phyloP scores from a whole-genome alignment of 2,797 vertebrate species.

The Austrolebias charrua region DNA sequence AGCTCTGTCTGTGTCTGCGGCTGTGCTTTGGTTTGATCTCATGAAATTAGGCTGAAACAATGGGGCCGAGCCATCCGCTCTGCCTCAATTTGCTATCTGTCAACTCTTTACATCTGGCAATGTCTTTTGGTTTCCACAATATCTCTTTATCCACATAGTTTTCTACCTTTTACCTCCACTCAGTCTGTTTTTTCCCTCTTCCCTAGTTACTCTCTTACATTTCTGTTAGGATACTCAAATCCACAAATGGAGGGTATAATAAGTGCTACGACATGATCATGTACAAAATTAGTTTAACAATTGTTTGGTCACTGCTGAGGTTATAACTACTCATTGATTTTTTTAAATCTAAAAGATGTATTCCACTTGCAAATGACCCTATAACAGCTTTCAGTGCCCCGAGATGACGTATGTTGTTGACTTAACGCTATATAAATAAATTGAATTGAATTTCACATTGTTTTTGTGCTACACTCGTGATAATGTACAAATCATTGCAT shows the following conservation, averaged over 20 bases:
- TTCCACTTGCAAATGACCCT: too few relatives aligned
- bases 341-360: too few relatives aligned
- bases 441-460: too few relatives aligned
- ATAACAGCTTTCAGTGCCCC: too few relatives aligned
- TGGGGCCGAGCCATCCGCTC: constrained; percentile 43
- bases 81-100: constrained; percentile 41
- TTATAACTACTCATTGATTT: too few relatives aligned
- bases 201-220: not conserved
- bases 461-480: too few relatives aligned
- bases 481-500: too few relatives aligned
- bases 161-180: constrained; percentile 4
- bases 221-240: not conserved
- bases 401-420: too few relatives aligned
- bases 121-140: constrained; percentile 9
- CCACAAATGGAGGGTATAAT: not conserved
- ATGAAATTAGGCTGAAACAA: constrained; percentile 75
- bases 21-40: constrained; percentile 71
- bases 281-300: too few relatives aligned
- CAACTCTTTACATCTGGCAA: constrained; percentile 21
- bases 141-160: constrained; percentile 2
- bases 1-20: constrained; percentile 64
- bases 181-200: constrained; percentile 1
- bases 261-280: too few relatives aligned
- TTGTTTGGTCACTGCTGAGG: too few relatives aligned
- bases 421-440: too few relatives aligned